Percentiles rank a stretch among this genome's conserved stretches.
phyloP scores from a whole-genome alignment of 2,888 invertebrate genomes.

The Achlya flavicornis region DNA sequence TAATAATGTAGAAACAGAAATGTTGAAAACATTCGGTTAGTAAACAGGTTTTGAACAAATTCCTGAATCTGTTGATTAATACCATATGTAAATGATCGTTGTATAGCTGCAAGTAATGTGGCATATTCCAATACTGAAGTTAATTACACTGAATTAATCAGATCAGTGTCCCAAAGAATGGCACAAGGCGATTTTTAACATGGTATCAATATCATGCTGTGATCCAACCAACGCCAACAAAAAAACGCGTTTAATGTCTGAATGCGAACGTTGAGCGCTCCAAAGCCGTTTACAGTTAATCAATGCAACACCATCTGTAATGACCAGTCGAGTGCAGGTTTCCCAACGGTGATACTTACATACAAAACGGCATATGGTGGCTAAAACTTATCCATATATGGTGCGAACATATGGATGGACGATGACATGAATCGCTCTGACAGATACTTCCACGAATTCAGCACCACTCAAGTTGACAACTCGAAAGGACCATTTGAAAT shows the following conservation, averaged over 20 bases:
- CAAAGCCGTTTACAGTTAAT: conserved; percentile 69
- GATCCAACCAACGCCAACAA: conserved; percentile 34
- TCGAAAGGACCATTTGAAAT: conserved; percentile 34
- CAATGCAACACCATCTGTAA: conserved; percentile 68
- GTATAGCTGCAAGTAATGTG: neutral
- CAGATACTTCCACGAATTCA: conserved; percentile 61
- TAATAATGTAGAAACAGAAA: too few species aligned
- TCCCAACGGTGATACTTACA: conserved; percentile 49
- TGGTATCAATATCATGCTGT: conserved; percentile 44
- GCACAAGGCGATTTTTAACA: conserved; percentile 36
- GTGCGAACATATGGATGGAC: conserved; percentile 64
- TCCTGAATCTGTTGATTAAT: neutral
- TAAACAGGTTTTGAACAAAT: neutral
- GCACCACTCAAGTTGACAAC: conserved; percentile 48
- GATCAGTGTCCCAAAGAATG: conserved; percentile 41
- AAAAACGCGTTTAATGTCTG: conserved; percentile 37
- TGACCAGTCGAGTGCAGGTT: conserved; percentile 49
- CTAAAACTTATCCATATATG: conserved; percentile 72
- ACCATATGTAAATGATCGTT: neutral
- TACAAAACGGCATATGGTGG: conserved; percentile 68
- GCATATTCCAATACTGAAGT: conserved; percentile 17
- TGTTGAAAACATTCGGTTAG: neutral
- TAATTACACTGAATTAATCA: conserved; percentile 30
- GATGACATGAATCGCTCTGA: conserved; percentile 41
- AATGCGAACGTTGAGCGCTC: conserved; percentile 61